Conservation (phyloP, 1,140 invertebrate species). For the Eurosta solidaginis region DNA sequence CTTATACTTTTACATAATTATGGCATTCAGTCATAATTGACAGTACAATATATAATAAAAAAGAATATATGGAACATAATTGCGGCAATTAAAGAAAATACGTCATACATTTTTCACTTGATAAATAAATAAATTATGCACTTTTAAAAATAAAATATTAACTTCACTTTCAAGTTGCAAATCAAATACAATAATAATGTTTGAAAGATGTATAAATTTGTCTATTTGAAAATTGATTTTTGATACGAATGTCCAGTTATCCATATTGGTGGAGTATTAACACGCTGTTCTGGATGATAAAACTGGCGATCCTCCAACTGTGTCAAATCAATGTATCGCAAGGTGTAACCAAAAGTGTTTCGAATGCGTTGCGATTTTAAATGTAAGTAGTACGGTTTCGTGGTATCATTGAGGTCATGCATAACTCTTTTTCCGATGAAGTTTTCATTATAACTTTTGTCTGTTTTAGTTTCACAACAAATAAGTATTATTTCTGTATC, state of each 20-base stretch:
- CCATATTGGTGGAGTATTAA: conserved; percentile 33
- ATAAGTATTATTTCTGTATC: conserved; percentile 30
- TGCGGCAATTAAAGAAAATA: background rate
- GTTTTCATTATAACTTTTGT: too few relatives aligned
- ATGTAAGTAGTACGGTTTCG: background rate
- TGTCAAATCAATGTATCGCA: conserved; percentile 24
- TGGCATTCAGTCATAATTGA: background rate
- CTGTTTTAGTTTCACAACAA: background rate
- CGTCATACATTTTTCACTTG: background rate
- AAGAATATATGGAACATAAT: background rate
- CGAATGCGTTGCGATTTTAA: conserved; percentile 31
- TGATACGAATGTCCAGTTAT: conserved; percentile 33
- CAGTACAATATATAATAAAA: background rate
- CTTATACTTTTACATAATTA: background rate
- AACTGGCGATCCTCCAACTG: background rate
- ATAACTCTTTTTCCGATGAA: background rate
- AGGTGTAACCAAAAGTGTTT: background rate
- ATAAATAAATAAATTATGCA: background rate
- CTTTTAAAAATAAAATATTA: background rate
- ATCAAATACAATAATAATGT: conserved; percentile 3
- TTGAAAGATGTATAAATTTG: background rate
- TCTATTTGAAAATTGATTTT: conserved; percentile 32
- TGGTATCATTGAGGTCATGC: background rate
- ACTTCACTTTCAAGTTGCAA: conserved; percentile 9
- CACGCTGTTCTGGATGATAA: conserved; percentile 30